Evolutionary conservation across 2,888 invertebrate genomes (phyloP).

Genomic region (Listrodromus nycthemerus): DNA sequence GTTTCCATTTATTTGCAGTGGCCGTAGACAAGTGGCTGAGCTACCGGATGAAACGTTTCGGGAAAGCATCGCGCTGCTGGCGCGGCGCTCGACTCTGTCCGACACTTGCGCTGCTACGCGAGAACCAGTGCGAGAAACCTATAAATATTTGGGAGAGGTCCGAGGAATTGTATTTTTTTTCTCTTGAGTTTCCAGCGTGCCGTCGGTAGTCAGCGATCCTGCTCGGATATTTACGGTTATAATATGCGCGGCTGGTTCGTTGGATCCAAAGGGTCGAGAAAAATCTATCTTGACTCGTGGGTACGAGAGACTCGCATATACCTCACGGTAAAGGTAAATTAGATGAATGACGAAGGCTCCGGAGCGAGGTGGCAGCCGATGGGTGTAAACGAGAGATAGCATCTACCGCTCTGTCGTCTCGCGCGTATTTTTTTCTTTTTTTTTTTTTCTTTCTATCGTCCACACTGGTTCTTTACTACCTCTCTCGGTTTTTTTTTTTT

Average conservation of each 20-base stretch:
- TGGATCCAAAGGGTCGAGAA: conserved; percentile 49
- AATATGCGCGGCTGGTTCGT: conserved; percentile 49
- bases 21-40: not conserved
- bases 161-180: conserved; percentile 12
- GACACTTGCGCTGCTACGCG: not conserved
- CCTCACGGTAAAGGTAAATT: conserved; percentile 56
- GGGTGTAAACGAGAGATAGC: conserved; percentile 82
- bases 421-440: not conserved
- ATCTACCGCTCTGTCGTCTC: conserved; percentile 75
- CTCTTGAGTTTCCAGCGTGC: not conserved
- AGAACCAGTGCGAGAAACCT: not conserved
- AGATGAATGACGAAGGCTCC: conserved; percentile 74
- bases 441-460: not conserved
- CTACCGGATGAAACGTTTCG: not conserved
- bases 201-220: conserved; percentile 9
- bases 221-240: conserved; percentile 51
- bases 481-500: conserved; percentile 60
- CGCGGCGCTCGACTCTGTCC: not conserved
- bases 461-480: conserved; percentile 18
- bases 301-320: conserved; percentile 1
- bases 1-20: not conserved
- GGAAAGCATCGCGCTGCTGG: not conserved
- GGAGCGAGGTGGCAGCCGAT: conserved; percentile 80
- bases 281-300: conserved; percentile 20
- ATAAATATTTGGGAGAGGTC: conserved; percentile 39